These are phyloP conservation scores for Trichopoda pennipes DNA, from an alignment of 2,888 invertebrate species.

Conservation along the genomic window DNA sequence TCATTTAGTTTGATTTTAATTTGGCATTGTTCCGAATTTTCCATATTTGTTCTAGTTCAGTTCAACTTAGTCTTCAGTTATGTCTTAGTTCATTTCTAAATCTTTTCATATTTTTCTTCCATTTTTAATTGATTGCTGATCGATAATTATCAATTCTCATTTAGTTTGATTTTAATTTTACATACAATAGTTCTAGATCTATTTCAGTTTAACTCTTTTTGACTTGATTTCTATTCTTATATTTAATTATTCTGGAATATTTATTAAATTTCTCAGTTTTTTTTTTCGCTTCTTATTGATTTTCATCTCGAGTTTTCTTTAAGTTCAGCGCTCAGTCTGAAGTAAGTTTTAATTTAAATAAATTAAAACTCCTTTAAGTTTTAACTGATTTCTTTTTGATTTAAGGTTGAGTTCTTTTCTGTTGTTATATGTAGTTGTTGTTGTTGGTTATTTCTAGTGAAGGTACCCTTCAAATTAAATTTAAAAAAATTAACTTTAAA, in stretches of 20 bases:
- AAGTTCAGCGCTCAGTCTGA: neutral
- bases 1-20: too few relatives aligned
- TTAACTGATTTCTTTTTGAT: neutral
- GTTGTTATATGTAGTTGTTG: too few relatives aligned
- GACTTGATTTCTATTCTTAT: neutral
- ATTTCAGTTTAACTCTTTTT: neutral
- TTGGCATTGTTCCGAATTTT: too few relatives aligned
- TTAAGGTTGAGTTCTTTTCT: neutral
- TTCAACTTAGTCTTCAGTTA: neutral
- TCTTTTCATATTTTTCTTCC: neutral
- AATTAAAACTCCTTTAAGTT: neutral
- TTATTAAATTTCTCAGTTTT: neutral
- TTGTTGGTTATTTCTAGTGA: too few relatives aligned
- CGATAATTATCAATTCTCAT: neutral
- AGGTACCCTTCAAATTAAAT: too few relatives aligned
- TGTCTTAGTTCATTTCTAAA: slow-evolving; percentile 1
- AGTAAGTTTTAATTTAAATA: neutral
- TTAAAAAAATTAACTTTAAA: too few relatives aligned
- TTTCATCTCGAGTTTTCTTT: neutral
- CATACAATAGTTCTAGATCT: neutral
- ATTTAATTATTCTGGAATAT: neutral
- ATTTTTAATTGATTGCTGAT: neutral
- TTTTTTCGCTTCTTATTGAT: neutral
- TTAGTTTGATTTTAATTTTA: neutral
- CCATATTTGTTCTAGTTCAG: neutral